Evolutionary conservation across 2,797 vertebrate species (phyloP).

Genomic region (Valencia hispanica): DNA sequence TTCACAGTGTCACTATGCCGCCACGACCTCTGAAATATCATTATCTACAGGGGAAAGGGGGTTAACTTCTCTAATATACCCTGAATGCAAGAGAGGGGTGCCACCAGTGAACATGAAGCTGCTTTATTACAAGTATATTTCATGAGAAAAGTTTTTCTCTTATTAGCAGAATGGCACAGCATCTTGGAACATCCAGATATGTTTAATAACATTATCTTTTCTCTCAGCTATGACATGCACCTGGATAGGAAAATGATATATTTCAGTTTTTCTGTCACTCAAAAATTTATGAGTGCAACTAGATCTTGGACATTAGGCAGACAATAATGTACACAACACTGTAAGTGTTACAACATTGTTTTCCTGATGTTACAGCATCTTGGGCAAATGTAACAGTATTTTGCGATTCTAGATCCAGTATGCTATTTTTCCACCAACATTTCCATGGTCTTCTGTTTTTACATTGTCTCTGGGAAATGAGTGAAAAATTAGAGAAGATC

Average conservation of each 20-base stretch:
- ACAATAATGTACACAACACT: conserved; percentile 5
- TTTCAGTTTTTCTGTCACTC: conserved; percentile 50
- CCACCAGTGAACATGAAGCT: conserved; percentile 60
- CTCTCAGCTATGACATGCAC: conserved; percentile 44
- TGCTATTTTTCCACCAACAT: conserved; percentile 24
- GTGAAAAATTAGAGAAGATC: background rate
- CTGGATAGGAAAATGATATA: conserved; percentile 44
- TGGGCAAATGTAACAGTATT: conserved; percentile 33
- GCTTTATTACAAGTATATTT: conserved; percentile 63
- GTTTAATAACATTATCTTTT: conserved; percentile 57
- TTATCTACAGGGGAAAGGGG: conserved; percentile 76
- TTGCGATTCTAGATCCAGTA: background rate
- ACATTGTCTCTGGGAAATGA: conserved; percentile 7
- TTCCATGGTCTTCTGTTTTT: conserved; percentile 10
- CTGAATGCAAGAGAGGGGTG: conserved; percentile 63
- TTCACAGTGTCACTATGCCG: conserved; percentile 65
- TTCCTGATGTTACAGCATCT: conserved; percentile 27
- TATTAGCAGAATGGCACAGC: conserved; percentile 4
- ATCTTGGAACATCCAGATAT: conserved; percentile 39
- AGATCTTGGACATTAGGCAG: conserved; percentile 45
- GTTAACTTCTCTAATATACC: conserved; percentile 79
- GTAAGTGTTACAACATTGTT: background rate
- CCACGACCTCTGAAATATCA: conserved; percentile 78
- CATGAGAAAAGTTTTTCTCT: conserved; percentile 26
- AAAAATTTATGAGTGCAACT: conserved; percentile 19